These are phyloP conservation scores for Miniopterus natalensis DNA, from an alignment of 2,113 vertebrate genomes.

Conservation along the genomic window DNA sequence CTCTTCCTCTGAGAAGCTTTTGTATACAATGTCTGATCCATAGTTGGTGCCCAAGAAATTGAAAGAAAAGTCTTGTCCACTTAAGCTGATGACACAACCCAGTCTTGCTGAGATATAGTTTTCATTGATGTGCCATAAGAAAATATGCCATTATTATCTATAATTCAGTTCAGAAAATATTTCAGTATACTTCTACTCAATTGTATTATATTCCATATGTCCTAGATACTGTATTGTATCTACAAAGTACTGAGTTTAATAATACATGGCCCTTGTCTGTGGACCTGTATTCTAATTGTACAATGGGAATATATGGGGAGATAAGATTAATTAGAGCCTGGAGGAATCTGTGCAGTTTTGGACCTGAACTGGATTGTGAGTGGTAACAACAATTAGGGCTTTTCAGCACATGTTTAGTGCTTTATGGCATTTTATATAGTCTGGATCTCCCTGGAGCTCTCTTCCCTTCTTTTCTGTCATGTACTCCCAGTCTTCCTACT, in stretches of 20 bases:
- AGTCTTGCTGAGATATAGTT: slow-evolving; percentile 6
- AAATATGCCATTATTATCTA: slow-evolving; percentile 23
- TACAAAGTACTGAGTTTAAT: slow-evolving; percentile 16
- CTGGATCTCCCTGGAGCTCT: background rate
- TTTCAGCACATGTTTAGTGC: background rate
- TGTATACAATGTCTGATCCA: background rate
- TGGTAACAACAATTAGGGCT: background rate
- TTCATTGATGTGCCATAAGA: slow-evolving; percentile 33
- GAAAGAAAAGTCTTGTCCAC: slow-evolving; percentile 45
- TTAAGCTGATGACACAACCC: slow-evolving; percentile 27
- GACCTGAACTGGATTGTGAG: slow-evolving; percentile 28
- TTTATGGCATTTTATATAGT: background rate
- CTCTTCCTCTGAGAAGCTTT: slow-evolving; percentile 20
- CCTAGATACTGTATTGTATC: background rate
- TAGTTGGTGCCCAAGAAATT: background rate
- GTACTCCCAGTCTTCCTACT: background rate
- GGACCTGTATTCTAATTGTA: slow-evolving; percentile 6
- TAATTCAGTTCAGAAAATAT: slow-evolving; percentile 17
- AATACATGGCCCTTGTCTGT: slow-evolving; percentile 15
- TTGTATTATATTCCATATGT: slow-evolving; percentile 15
- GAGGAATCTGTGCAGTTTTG: background rate
- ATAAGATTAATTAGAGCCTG: slow-evolving; percentile 37
- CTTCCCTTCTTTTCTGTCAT: background rate
- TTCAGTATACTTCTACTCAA: slow-evolving; percentile 51
- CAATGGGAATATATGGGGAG: background rate